Evolutionary conservation across 2,113 vertebrate species (phyloP), one percentile per base, ranked within the genome.

Genomic region (Ameiurus melas): DNA sequence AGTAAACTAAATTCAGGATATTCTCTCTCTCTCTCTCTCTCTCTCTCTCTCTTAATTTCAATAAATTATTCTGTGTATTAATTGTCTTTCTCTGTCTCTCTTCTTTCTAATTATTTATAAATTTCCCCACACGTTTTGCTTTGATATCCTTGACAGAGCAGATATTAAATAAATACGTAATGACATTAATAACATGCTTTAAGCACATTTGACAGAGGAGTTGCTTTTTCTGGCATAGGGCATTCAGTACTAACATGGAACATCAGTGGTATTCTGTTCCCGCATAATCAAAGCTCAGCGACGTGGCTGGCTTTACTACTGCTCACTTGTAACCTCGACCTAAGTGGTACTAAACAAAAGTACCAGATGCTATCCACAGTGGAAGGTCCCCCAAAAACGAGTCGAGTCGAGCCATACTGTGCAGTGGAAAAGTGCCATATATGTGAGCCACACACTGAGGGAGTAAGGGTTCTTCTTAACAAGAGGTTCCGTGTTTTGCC

Each of bases 111-210:
- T 30, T 87, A 55, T 83, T 47, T 73, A 75, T 33, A 19, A 39
- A 57, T 77, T 82, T 43, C 20, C 16, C 53, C 58, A 70, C 58
- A 86, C 73, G 86, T 70, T 83, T 68, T 62, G 22, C 85, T 33
- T n/a, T 60, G 14, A 88, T 90, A 90, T 87, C 68, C 82, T 68
- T 89, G 71, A 87, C 55, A 92, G 30, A 85, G 8, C 86, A 87
- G 88, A 91, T 90, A 88, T 82, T 91, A 77, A 84, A 89, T 89
- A 53, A 89, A 90, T 91, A 87, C 89, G 90, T 88, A 73, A 62
- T 70, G 71, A 89, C 81, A 83, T 85, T 53, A 83, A 91, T 91
- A 64, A 90, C 73, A 78, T 57, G n/a, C 53, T 80, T 25, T n/a
- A 68, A 82, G 58, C 53, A 83, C 70, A 64, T 82, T 90, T 90